These are phyloP conservation scores for Hydra vulgaris DNA, from an alignment of 30 jellyfish, hydroid and myxozoan genomes.

Conservation along the genomic window DNA sequence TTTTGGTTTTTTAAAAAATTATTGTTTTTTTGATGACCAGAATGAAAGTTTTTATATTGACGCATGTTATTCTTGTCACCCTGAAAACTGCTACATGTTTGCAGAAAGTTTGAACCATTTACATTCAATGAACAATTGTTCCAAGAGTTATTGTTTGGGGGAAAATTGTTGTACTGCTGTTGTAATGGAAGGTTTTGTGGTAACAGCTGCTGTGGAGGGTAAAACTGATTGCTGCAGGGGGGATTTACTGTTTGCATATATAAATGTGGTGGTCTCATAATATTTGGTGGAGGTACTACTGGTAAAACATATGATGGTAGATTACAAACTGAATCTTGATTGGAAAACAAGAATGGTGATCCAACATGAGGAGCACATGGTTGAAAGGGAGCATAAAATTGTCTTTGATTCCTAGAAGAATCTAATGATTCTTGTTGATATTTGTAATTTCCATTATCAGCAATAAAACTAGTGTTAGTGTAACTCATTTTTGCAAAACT, in stretches of 20 bases:
- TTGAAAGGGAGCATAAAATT: neutral
- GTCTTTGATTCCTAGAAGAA: neutral
- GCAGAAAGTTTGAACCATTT: neutral
- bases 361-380: neutral
- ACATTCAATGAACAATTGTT: neutral
- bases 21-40: neutral
- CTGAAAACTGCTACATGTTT: neutral
- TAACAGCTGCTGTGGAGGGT: too few relatives aligned
- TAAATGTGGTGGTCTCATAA: neutral
- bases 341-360: neutral
- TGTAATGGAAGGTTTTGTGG: too few relatives aligned
- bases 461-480: too few relatives aligned
- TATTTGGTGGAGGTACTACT: neutral
- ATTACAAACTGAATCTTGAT: neutral
- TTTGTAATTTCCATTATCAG: constrained; percentile 20
- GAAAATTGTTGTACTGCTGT: neutral
- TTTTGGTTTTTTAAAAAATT: neutral
- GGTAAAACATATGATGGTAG: neutral
- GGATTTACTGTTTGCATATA: neutral
- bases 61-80: neutral
- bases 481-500: too few relatives aligned
- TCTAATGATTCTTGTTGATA: neutral
- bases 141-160: neutral
- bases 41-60: neutral
- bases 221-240: neutral